Percentiles rank a stretch among this genome's conserved stretches.
phyloP scores from a whole-genome alignment of 2,797 vertebrate genomes.

The Ibycter americanus region DNA sequence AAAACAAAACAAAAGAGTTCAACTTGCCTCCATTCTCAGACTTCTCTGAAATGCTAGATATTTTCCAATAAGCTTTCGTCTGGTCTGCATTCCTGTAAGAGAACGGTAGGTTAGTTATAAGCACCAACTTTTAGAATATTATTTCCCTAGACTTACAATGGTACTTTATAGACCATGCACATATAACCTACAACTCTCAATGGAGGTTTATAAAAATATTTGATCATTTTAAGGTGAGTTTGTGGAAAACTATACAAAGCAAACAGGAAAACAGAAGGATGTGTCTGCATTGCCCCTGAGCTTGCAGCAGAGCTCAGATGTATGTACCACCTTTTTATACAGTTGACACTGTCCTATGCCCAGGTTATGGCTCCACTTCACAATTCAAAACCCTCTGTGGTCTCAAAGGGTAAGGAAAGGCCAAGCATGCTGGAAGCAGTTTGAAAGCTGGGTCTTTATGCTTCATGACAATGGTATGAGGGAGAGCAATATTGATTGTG shows the following conservation, averaged over 20 bases:
- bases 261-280: background rate
- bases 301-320: background rate
- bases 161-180: background rate
- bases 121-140: background rate
- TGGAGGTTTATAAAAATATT: background rate
- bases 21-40: slow-evolving; percentile 90
- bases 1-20: background rate
- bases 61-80: slow-evolving; percentile 92
- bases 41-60: slow-evolving; percentile 90
- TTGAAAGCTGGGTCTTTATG: background rate
- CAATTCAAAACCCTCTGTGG: background rate
- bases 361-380: background rate
- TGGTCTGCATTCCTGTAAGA: slow-evolving; percentile 88
- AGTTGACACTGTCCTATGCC: background rate
- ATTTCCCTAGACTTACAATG: background rate
- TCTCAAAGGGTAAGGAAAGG: background rate
- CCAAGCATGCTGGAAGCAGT: background rate
- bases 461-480: background rate
- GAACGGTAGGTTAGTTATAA: background rate
- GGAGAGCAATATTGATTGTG: background rate
- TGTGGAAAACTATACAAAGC: background rate
- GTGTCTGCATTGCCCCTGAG: background rate
- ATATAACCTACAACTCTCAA: background rate
- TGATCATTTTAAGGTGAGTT: background rate
- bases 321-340: background rate